These are phyloP conservation scores for Tachyglossus aculeatus DNA, from an alignment of 2,797 vertebrate species.

Conservation along the genomic window DNA sequence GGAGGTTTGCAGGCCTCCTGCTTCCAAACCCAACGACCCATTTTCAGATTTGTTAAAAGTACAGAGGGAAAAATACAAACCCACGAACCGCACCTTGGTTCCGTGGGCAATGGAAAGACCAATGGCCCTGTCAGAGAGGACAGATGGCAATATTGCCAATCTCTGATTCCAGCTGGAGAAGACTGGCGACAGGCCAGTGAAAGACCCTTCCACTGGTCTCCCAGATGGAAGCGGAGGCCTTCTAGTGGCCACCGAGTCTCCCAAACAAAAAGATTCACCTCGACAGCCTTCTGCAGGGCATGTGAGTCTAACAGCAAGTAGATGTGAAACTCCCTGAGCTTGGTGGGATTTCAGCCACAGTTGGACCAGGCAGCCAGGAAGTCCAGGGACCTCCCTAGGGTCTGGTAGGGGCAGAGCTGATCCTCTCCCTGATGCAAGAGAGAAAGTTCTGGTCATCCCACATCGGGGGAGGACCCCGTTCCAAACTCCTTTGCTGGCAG, in stretches of 20 bases:
- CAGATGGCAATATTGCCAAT: conserved; percentile 69
- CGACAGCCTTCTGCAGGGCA: background rate
- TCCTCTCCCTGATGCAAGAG: too few species aligned
- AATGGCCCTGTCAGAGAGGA: conserved; percentile 47
- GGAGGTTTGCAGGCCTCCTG: background rate
- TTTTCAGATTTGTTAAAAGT: background rate
- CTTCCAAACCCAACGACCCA: fast-evolving
- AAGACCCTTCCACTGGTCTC: conserved; percentile 41
- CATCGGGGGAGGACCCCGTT: too few species aligned
- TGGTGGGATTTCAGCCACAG: too few species aligned
- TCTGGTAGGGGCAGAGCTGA: too few species aligned
- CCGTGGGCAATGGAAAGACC: conserved; percentile 44
- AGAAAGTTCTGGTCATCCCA: too few species aligned
- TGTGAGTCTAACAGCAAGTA: too few species aligned
- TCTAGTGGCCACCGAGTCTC: conserved; percentile 32
- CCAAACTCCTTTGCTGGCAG: too few species aligned
- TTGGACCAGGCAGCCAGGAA: too few species aligned
- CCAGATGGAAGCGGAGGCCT: conserved; percentile 61
- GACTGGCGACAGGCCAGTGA: conserved; percentile 61
- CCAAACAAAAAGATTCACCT: background rate
- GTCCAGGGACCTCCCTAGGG: too few species aligned
- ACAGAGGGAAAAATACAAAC: background rate
- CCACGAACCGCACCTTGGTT: conserved; percentile 24
- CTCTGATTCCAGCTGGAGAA: conserved; percentile 63
- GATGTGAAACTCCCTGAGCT: too few species aligned